Conservation (phyloP, 1,140 invertebrate species). For the Colletes latitarsis region DNA sequence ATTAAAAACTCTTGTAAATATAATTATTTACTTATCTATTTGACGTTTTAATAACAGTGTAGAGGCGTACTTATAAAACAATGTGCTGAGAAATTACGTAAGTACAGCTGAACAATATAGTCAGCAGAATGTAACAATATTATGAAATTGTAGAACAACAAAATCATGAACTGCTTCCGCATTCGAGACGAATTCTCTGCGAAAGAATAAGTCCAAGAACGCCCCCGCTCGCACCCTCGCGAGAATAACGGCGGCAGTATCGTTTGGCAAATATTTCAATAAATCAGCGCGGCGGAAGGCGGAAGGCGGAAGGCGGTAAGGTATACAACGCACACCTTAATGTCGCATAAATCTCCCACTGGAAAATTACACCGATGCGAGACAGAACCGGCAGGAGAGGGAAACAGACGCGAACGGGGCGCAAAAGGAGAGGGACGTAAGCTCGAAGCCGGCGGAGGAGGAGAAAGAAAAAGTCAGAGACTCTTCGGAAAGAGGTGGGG, state of each 20-base stretch:
- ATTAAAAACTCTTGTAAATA: no score
- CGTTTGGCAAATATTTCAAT: constrained; percentile 70
- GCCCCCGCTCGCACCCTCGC: constrained; percentile 34
- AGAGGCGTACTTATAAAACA: no score
- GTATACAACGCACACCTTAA: constrained; percentile 79
- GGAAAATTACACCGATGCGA: constrained; percentile 81
- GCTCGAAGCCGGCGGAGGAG: constrained; percentile 25
- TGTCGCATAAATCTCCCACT: constrained; percentile 81
- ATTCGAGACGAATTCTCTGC: constrained; percentile 8
- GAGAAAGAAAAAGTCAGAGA: constrained; percentile 56
- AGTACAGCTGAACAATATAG: no score
- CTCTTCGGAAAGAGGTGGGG: constrained; percentile 43
- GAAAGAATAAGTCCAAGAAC: constrained; percentile 39
- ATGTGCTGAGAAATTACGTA: no score
- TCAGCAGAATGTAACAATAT: no score
- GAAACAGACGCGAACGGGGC: constrained; percentile 55
- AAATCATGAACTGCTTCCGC: neutral
- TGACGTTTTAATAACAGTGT: no score
- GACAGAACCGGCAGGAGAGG: constrained; percentile 66
- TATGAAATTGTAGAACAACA: neutral
- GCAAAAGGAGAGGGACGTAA: constrained; percentile 52
- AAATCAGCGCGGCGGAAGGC: constrained; percentile 68
- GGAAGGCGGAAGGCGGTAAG: constrained; percentile 61
- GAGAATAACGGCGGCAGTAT: constrained; percentile 59
- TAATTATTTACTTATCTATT: no score